Evolutionary conservation across 2,797 vertebrate species (phyloP), one percentile per base, ranked within the genome.

Genomic region (Calcarius lapponicus): DNA sequence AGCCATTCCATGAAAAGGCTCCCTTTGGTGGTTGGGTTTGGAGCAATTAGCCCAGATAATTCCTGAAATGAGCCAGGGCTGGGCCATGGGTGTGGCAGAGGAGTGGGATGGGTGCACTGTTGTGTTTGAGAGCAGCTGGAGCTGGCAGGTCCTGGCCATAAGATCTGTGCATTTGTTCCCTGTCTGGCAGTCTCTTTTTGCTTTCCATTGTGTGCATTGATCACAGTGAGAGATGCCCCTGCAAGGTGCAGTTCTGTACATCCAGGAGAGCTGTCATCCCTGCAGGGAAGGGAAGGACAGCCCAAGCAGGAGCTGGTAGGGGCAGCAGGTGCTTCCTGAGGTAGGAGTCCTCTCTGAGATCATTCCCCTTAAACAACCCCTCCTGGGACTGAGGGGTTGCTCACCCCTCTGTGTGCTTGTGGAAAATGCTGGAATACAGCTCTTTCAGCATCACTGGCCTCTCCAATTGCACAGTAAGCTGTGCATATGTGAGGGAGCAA

Each of bases 61-160:
- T 25, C 56, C 85, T 45, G 31, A 34, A 64, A 80, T 0, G 45
- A 88, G 26, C 43, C 11, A 2, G 14, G 36, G 21, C 75, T 66
- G 31, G 4, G 3, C 6, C 0, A 0, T 18, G 61, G 13, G 24
- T 62, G 9, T 7, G 7, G 36, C 21, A 4, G 58, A 32, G n/a
- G 11, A 19, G 19, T 12, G 14, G 48, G 24, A 13, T 7, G 40
- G 43, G 11, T 56, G 53, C 31, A 0, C 11, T 38, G 53, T 1
- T 45, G 36, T n/a, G 24, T 15, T 53, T 26, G 88, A 40, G 66
- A 69, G 66, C 50, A 24, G 50, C 16, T 47, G 53, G 54, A 81
- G 47, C n/a, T 58, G 66, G 22, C 91, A 87, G 21, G 47, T 40
- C 21, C 34, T n/a, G 73, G 42, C 65, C 32, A 0, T 40, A 8